Base-by-base conservation (phyloP, 1,140 invertebrate species). In the Daktulosphaira vitifoliae region DNA sequence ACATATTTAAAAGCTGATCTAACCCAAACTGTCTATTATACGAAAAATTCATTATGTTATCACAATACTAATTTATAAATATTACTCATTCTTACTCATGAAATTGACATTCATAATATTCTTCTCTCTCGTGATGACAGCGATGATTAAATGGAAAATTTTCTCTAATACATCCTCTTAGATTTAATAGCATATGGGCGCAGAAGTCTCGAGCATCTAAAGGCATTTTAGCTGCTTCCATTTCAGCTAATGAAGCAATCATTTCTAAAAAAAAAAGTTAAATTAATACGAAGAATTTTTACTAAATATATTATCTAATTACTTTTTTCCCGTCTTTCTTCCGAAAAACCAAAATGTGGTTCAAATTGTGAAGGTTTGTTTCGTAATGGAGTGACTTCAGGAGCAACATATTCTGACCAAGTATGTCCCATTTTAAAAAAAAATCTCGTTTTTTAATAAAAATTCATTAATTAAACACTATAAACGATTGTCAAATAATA, bases 61-160 rank as follows among this genome's bases (percentile, higher is more conserved):
- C n/a, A n/a, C n/a, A n/a, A n/a, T n/a, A n/a, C n/a, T n/a, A n/a
- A n/a, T n/a, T n/a, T n/a, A n/a, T n/a, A n/a, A n/a, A n/a, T n/a
- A n/a, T n/a, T n/a, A n/a, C n/a, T n/a, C n/a, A n/a, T n/a, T n/a
- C 56, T 62, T 62, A 62, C 56, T 62, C 56, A 13, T 62, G 56
- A 48, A 46, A 62, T 8, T 62, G 56, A 6, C 56, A 62, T 46
- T 62, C 56, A 7, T 62, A 62, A 48, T 62, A 62, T 62, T 62
- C 56, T 33, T 62, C 56, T 62, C 56, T 26, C 13, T 62, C 56
- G 1, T 62, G 56, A 16, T 62, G 56, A 33, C 56, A 62, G 18
- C 29, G n/a, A 1, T 33, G 6, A 3, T 62, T 62, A 7, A 62
- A 48, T 18, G 56, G 56, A 20, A 62, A 62, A 8, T 62, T 5